Conservation (phyloP, 2,113 vertebrate genomes). For the Onychostruthus taczanowskii region DNA sequence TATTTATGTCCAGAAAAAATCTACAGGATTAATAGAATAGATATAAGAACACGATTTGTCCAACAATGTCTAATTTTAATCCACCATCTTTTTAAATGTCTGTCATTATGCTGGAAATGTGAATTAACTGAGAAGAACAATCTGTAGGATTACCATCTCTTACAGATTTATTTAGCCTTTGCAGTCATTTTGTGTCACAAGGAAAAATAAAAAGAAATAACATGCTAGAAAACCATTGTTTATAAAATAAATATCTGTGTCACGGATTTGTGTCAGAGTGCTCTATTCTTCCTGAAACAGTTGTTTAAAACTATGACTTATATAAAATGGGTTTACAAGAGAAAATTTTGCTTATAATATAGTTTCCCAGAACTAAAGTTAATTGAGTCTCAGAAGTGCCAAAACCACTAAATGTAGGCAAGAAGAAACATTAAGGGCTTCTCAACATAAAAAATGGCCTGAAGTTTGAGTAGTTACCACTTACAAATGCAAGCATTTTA, state of each 20-base stretch:
- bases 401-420: conserved; percentile 31
- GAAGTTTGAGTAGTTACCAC: conserved; percentile 18
- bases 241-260: background rate
- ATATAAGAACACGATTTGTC: background rate
- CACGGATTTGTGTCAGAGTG: background rate
- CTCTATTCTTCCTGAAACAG: background rate
- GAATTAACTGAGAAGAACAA: background rate
- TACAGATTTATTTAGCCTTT: background rate
- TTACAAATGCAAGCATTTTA: conserved; percentile 30
- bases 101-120: background rate
- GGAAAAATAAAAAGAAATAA: background rate
- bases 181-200: background rate
- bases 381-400: conserved; percentile 58
- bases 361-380: conserved; percentile 36
- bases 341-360: conserved; percentile 26
- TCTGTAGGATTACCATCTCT: background rate
- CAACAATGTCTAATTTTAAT: background rate
- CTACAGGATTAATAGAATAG: background rate
- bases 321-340: background rate
- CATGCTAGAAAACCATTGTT: background rate
- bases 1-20: background rate
- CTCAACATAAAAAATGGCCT: background rate
- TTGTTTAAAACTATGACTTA: background rate
- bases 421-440: background rate
- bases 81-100: background rate